Conservation (phyloP, 2,113 vertebrate species). For the Riparia riparia region DNA sequence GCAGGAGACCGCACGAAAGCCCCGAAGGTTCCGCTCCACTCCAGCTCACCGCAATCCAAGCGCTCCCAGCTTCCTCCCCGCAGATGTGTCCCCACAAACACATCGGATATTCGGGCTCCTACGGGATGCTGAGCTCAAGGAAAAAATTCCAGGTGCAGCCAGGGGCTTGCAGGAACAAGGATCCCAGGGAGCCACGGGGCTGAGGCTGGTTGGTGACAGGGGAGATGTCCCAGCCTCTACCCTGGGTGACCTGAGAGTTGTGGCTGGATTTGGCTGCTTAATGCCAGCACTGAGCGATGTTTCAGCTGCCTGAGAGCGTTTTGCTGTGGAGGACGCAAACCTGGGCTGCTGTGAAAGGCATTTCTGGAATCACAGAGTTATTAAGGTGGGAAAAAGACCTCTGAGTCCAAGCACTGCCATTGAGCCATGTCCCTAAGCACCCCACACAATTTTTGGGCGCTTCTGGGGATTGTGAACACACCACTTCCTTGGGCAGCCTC, state of each 20-base stretch:
- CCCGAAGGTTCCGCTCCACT: background rate
- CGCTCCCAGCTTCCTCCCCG: background rate
- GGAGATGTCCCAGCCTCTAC: background rate
- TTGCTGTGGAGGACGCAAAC: background rate
- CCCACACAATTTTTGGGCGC: background rate
- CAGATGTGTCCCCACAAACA: rapidly evolving
- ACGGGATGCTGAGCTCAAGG: background rate
- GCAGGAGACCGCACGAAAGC: background rate
- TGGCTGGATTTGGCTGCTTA: background rate
- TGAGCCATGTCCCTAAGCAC: background rate
- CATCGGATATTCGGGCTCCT: rapidly evolving
- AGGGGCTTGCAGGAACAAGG: background rate
- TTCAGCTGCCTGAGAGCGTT: background rate
- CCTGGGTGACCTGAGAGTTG: rapidly evolving
- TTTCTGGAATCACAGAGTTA: background rate
- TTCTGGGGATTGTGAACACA: background rate
- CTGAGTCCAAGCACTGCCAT: background rate
- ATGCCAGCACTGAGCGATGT: background rate
- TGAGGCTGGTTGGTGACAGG: rapidly evolving
- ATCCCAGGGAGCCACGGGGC: rapidly evolving
- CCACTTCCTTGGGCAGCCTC: background rate
- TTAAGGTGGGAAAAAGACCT: background rate
- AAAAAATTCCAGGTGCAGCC: background rate
- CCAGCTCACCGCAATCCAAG: rapidly evolving
- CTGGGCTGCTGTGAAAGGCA: background rate